Conservation (phyloP, 1,140 invertebrate genomes). For the Habropoda laboriosa region DNA sequence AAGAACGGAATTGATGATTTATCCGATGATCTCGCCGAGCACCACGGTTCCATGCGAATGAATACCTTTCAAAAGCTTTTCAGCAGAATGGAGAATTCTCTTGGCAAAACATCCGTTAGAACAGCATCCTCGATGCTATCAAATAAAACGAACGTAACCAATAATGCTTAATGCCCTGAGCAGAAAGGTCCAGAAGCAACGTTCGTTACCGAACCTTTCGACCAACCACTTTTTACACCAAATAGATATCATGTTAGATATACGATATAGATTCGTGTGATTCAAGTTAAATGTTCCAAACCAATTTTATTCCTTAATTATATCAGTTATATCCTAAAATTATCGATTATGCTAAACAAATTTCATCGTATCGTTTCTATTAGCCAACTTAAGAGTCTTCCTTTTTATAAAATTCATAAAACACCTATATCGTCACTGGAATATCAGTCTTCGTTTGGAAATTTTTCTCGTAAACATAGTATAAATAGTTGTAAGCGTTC, state of each 20-base stretch:
- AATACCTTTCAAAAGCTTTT: conserved; percentile 76
- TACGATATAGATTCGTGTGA: no score
- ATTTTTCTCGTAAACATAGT: conserved; percentile 60
- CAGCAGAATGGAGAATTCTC: conserved; percentile 74
- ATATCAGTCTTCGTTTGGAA: conserved; percentile 19
- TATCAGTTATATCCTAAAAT: background rate
- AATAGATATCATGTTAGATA: conserved; percentile 14
- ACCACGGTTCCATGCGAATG: conserved; percentile 55
- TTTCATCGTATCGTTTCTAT: background rate
- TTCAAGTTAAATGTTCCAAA: background rate
- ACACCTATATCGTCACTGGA: background rate
- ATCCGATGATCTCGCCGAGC: conserved; percentile 35
- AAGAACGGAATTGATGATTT: conserved; percentile 42
- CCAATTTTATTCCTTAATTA: background rate
- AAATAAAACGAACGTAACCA: conserved; percentile 30
- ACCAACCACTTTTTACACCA: background rate
- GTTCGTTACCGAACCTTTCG: background rate
- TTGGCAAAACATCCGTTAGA: conserved; percentile 64
- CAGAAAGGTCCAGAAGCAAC: background rate
- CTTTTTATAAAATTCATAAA: background rate
- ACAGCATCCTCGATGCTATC: background rate
- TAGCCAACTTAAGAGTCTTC: background rate
- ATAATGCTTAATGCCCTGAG: conserved; percentile 19
- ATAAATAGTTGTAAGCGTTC: conserved; percentile 42
- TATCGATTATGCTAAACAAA: background rate